Conservation (phyloP, 1,140 invertebrate genomes). For the Drosophila punjabiensis region DNA sequence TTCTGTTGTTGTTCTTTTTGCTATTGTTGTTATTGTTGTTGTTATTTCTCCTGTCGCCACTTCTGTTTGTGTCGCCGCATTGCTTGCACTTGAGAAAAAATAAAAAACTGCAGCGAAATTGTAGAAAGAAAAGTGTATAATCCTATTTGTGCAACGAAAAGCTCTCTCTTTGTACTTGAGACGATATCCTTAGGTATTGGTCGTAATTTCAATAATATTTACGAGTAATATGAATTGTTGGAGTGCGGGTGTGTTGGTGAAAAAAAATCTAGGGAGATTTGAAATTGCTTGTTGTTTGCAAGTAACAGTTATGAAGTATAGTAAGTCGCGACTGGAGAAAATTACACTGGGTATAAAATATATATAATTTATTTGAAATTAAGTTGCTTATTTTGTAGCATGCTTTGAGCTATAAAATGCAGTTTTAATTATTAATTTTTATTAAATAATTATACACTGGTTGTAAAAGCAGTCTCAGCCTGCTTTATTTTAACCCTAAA, state of each 20-base stretch:
- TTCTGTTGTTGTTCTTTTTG: not conserved
- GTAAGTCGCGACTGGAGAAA: not conserved
- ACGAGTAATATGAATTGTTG: not conserved
- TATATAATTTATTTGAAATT: too few relatives aligned
- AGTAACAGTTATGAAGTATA: not conserved
- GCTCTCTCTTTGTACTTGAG: not conserved
- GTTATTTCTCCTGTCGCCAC: slow-evolving; percentile 6
- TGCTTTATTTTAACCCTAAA: too few relatives aligned
- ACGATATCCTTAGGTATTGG: not conserved
- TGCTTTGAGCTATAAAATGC: too few relatives aligned
- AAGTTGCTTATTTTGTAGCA: too few relatives aligned
- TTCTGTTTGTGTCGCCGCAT: slow-evolving; percentile 14
- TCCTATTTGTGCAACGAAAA: slow-evolving; percentile 18
- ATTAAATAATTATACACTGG: too few relatives aligned
- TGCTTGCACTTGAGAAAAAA: slow-evolving; percentile 10
- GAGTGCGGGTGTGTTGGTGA: not conserved
- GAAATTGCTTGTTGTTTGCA: not conserved
- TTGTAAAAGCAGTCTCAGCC: too few relatives aligned
- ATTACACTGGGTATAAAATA: not conserved
- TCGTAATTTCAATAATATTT: slow-evolving; percentile 4
- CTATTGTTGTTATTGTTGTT: not conserved
- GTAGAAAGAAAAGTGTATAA: not conserved
- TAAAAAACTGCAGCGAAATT: not conserved
- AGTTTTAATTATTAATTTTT: too few relatives aligned
- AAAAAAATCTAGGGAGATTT: not conserved